Conservation (phyloP, 2,888 invertebrate species). For the Mythimna impura region DNA sequence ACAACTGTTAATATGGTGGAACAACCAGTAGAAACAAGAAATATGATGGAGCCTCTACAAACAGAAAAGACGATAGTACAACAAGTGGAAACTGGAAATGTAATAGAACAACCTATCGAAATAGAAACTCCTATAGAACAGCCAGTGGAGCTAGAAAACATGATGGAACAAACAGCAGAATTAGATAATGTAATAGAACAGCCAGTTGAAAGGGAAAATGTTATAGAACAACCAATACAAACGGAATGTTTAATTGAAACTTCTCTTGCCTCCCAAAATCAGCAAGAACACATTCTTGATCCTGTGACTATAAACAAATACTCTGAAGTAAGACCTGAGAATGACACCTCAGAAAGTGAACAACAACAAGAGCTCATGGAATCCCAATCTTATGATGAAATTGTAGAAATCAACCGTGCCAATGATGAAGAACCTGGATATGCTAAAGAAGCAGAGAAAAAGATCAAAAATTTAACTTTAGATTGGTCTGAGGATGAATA, state of each 20-base stretch:
- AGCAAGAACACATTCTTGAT: constrained; percentile 35
- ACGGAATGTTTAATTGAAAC: constrained; percentile 32
- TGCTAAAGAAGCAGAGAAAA: constrained; percentile 68
- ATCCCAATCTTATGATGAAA: constrained; percentile 63
- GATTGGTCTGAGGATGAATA: constrained; percentile 85
- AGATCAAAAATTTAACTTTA: constrained; percentile 77
- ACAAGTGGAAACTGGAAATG: constrained; percentile 11
- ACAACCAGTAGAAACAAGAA: constrained; percentile 15
- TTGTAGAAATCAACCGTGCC: constrained; percentile 48
- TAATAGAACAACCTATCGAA: constrained; percentile 18
- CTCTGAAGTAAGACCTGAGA: constrained; percentile 35
- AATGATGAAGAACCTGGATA: constrained; percentile 41
- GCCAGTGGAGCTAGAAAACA: constrained; percentile 17
- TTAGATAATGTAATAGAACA: constrained; percentile 19
- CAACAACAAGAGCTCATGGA: constrained; percentile 47
- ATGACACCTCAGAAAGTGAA: constrained; percentile 31
- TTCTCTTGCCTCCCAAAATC: constrained; percentile 12
- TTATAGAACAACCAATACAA: constrained; percentile 21
- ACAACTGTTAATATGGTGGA: constrained; percentile 22
- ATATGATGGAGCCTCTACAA: constrained; percentile 6
- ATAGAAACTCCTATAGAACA: constrained; percentile 14
- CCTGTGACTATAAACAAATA: constrained; percentile 28
- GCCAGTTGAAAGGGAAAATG: constrained; percentile 19
- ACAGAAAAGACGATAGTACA: constrained; percentile 16
- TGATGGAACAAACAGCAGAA: constrained; percentile 26